Evolutionary conservation across 2,113 vertebrate genomes (phyloP).

Genomic region (Hirundichthys speculiger): DNA sequence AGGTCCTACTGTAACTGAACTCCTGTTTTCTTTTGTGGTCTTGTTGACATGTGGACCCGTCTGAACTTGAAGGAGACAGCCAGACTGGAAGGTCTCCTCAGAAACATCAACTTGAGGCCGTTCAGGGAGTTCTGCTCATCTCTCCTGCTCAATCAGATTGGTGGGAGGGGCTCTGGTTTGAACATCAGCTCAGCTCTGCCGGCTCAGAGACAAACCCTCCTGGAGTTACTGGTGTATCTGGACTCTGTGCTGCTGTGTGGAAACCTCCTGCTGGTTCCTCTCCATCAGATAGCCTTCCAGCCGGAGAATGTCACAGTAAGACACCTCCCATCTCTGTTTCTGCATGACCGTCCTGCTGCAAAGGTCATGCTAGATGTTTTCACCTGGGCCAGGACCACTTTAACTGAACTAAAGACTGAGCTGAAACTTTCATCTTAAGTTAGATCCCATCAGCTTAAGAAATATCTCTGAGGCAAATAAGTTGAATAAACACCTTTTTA

Average conservation of each 20-base stretch:
- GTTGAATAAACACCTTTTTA: too few species aligned
- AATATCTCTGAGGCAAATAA: too few species aligned
- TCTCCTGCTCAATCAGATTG: constrained; percentile 66
- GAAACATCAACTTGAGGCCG: neutral
- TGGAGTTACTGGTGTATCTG: constrained; percentile 79
- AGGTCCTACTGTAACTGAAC: too few species aligned
- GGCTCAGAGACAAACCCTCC: constrained; percentile 51
- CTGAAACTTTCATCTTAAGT: too few species aligned
- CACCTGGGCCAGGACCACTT: too few species aligned
- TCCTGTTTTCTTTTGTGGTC: neutral
- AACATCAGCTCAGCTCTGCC: neutral
- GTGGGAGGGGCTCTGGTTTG: constrained; percentile 38
- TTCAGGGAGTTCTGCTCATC: constrained; percentile 66
- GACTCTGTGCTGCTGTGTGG: constrained; percentile 66
- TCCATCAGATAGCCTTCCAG: constrained; percentile 65
- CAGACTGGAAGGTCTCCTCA: constrained; percentile 50
- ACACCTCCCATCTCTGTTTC: neutral
- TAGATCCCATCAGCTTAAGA: too few species aligned
- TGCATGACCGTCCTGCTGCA: too few species aligned
- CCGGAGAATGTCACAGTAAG: constrained; percentile 67
- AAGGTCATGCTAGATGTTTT: too few species aligned
- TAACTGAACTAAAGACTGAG: too few species aligned
- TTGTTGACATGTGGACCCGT: fast-evolving
- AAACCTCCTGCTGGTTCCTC: constrained; percentile 57
- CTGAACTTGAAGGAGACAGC: constrained; percentile 37